Conservation (phyloP, 2,797 vertebrate genomes). For the Sarcophilus harrisii region DNA sequence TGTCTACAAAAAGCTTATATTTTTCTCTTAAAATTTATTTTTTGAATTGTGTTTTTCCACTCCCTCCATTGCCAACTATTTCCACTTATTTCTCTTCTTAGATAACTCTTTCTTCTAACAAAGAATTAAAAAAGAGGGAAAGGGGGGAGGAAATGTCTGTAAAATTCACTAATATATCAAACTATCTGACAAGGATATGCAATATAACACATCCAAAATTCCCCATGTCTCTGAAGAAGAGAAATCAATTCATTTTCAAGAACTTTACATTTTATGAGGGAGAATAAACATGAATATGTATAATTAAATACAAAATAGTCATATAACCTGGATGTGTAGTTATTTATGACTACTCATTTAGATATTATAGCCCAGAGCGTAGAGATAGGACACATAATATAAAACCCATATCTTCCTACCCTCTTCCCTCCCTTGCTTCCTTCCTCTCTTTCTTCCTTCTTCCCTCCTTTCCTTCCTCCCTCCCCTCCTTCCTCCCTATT, state of each 20-base stretch:
- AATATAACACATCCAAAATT: background rate
- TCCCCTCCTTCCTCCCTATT: background rate
- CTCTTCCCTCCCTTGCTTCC: no score
- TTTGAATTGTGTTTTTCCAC: background rate
- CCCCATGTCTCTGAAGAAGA: background rate
- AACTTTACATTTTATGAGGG: background rate
- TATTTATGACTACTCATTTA: background rate
- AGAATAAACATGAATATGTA: background rate
- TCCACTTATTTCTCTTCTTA: background rate
- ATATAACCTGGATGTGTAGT: background rate
- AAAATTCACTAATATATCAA: background rate
- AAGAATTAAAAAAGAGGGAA: background rate
- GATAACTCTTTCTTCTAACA: background rate
- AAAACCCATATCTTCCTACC: background rate
- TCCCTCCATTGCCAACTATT: background rate
- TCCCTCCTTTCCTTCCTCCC: background rate
- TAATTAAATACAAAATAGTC: constrained; percentile 16
- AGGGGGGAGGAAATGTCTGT: background rate
- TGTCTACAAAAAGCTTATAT: background rate
- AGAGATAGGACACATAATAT: background rate
- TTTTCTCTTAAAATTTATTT: background rate
- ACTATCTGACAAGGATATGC: background rate
- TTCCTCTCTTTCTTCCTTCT: background rate
- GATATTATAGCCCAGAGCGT: background rate
- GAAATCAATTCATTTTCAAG: background rate